Base-by-base conservation (phyloP, 2,113 vertebrate genomes). In the Engystomops pustulosus region DNA sequence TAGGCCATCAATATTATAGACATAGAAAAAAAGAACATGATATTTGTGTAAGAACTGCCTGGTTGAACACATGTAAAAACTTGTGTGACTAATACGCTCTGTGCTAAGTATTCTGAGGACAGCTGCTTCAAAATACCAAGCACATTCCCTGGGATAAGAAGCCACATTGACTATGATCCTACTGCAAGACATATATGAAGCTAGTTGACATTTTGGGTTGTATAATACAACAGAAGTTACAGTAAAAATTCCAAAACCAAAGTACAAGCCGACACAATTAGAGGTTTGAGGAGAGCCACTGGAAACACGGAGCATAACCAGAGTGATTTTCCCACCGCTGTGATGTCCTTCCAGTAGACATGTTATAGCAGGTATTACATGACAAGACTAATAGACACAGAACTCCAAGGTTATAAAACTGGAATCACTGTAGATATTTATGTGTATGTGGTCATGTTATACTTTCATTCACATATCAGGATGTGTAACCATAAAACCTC, bases 251-350 rank as follows among this genome's bases (percentile, higher is more conserved):
- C 58, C 38, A n/a, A 20, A 25, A 20, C n/a, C 27, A 69, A 30
- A 30, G 17, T 34, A 69, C 27, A 34, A 11, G 18, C 20, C 23
- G 41, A 80, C 20, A 76, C 60, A 80, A 69, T 80, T 67, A 80
- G 79, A 69, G 79, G 79, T 68, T 53, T 51, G 79, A 80, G 79
- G 79, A 47, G 8, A 80, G 30, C 62, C 62, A 51, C 62, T 68
- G 44, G 27, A 69, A 80, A 44, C 62, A 60, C 62, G n/a, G 4
- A 80, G n/a, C 62, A 80, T 36, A 69, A 80, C 60, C 45, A 80
- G 44, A 80, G 15, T 25, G 10, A 23, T 34, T 49, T 68, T 36
- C 38, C 79, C 79, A 69, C 9, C 2, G 34, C 62, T 80, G 20
- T 80, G 17, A 49, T 69, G 44, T 49, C 17, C 30, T 69, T 69